Base-by-base conservation (phyloP, 2,888 invertebrate species). In the Rhopalosiphum nymphaeae region DNA sequence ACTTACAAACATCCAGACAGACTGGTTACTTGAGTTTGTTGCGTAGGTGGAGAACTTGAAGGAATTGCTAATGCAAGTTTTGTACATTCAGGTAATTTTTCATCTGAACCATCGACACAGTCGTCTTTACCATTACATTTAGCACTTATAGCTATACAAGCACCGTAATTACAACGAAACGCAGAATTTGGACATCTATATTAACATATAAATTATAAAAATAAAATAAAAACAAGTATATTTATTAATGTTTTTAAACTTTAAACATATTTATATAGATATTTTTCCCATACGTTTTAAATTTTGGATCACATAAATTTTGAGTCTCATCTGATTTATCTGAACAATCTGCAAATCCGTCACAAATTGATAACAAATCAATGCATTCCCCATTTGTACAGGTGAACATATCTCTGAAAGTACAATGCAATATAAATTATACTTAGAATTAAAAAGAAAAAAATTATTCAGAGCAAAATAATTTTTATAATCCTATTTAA, bases 61-160 rank as follows among this genome's bases (percentile, higher is more conserved):
- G 21, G 36, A 56, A 29, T n/a, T 36, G 25, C 25, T 36, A 46
- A 49, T 11, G 11, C 1, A 3, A 9, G 11, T 36, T 13, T 78
- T 53, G 53, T 53, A 36, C 92, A 92, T 67, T 88, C 92, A 0
- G 53, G 26, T 88, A 67, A 49, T 3, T 29, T 21, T 94, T 95
- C 95, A 91, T 95, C 95, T 2, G 95, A 95, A 49, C 95, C 95
- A 93, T 95, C 95, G 26, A 94, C 95, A 91, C 95, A 95, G 46
- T 95, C 95, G n/a, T 89, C 56, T 91, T 94, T 94, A 26, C 95
- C 95, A 92, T 95, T 92, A 88, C 95, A 95, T 85, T 92, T 95
- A 13, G 67, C 86, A 56, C 85, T 84, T 91, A 91, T 95, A 57
- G 94, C 94, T 21, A 95, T 94, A 93, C 95, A 95, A 25, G 95